Evolutionary conservation across 2,888 invertebrate genomes (phyloP).

Genomic region (Stenodera caucasica): DNA sequence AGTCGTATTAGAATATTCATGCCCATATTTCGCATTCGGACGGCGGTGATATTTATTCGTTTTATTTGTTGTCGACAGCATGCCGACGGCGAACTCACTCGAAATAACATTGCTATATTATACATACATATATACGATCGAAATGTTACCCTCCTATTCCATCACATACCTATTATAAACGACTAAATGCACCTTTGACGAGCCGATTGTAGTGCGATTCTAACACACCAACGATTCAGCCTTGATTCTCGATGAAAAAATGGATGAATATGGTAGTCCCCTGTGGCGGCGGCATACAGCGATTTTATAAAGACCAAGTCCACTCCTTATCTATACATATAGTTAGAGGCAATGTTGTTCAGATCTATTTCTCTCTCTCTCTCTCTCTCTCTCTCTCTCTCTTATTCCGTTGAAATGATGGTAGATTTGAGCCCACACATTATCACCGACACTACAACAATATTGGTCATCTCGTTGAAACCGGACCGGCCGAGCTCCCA

Average conservation of each 20-base stretch:
- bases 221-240: not conserved
- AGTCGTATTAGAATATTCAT: conserved; percentile 34
- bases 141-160: too few relatives aligned
- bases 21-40: conserved; percentile 32
- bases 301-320: conserved; percentile 18
- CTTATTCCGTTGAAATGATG: not conserved
- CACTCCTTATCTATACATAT: conserved; percentile 19
- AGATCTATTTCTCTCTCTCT: too few relatives aligned
- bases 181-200: too few relatives aligned
- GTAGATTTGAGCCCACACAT: not conserved
- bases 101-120: not conserved
- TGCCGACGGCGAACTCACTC: not conserved
- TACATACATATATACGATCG: not conserved
- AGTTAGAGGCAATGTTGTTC: conserved; percentile 8
- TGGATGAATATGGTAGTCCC: conserved; percentile 1
- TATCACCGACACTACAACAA: not conserved
- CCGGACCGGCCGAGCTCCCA: not conserved
- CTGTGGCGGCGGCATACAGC: conserved; percentile 27
- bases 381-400: too few relatives aligned
- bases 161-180: too few relatives aligned
- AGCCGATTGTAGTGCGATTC: too few relatives aligned
- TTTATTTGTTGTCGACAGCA: conserved; percentile 15
- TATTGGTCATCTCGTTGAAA: not conserved
- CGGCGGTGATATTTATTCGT: conserved; percentile 24
- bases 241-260: not conserved